Conservation (phyloP, 2,888 invertebrate species). For the Rutpela maculata region DNA sequence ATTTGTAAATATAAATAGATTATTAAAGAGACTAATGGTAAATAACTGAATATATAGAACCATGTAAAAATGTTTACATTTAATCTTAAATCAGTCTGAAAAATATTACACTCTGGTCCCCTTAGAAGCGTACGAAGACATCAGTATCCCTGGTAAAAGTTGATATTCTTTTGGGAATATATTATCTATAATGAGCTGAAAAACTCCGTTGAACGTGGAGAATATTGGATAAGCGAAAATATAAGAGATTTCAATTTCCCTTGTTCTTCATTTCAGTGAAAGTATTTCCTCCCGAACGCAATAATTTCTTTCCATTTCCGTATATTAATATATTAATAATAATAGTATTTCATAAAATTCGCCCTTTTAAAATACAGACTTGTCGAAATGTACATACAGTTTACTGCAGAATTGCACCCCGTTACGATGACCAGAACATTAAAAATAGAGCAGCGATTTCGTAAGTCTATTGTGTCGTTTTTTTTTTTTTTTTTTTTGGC, state of each 20-base stretch:
- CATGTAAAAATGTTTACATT: neutral
- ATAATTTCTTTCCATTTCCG: neutral
- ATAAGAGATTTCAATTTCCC: slow-evolving; percentile 4
- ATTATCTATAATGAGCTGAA: slow-evolving; percentile 1
- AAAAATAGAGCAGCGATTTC: too few relatives aligned
- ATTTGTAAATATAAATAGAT: too few relatives aligned
- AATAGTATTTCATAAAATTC: neutral
- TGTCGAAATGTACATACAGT: too few relatives aligned
- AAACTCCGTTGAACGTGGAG: neutral
- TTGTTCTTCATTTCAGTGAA: neutral
- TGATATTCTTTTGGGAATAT: neutral
- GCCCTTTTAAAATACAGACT: neutral
- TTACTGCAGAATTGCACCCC: too few relatives aligned
- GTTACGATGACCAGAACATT: too few relatives aligned
- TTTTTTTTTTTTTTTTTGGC: too few relatives aligned
- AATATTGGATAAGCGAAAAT: slow-evolving; percentile 2
- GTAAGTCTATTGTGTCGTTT: too few relatives aligned
- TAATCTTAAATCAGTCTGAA: neutral
- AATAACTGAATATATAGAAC: neutral
- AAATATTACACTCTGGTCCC: neutral
- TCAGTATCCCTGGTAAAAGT: neutral
- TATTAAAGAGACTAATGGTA: too few relatives aligned
- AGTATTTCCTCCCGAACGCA: neutral
- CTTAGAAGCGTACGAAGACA: neutral
- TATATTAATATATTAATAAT: too few relatives aligned